These are phyloP conservation scores for Hemicordylus capensis DNA, from an alignment of 2,113 vertebrate genomes.

Conservation along the genomic window DNA sequence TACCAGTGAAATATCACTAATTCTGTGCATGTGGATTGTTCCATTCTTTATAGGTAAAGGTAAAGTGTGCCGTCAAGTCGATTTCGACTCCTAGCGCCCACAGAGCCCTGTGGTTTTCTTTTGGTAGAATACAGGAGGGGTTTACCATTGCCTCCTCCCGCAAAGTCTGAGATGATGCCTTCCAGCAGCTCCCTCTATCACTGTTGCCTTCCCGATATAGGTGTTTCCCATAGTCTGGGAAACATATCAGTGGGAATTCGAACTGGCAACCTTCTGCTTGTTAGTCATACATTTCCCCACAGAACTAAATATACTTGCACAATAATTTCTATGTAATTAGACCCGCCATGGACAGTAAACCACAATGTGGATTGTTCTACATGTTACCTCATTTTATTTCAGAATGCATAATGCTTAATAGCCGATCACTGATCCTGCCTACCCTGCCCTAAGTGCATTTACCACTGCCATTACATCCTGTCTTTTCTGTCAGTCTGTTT, in stretches of 20 bases:
- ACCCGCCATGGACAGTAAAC: background rate
- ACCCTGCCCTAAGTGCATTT: background rate
- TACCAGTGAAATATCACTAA: background rate
- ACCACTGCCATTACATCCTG: background rate
- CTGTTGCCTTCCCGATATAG: too few relatives aligned
- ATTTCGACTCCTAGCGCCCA: too few relatives aligned
- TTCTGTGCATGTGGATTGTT: slow-evolving; percentile 26
- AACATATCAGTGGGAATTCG: too few relatives aligned
- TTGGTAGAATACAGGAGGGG: too few relatives aligned
- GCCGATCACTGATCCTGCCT: background rate
- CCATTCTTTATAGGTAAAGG: background rate
- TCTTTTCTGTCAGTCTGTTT: background rate
- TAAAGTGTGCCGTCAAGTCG: too few relatives aligned
- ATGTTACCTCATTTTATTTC: background rate
- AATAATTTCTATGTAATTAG: background rate
- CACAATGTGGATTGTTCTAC: background rate
- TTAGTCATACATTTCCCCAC: too few relatives aligned
- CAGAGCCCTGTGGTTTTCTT: too few relatives aligned
- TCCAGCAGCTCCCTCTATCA: too few relatives aligned
- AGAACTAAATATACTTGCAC: background rate
- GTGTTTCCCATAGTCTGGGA: too few relatives aligned
- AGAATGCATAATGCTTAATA: background rate
- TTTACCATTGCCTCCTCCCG: too few relatives aligned
- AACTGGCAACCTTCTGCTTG: too few relatives aligned
- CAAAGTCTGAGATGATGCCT: too few relatives aligned